These are phyloP conservation scores for Porites evermanni DNA, from an alignment of 92 coral and sea anemone genomes.

Conservation along the genomic window DNA sequence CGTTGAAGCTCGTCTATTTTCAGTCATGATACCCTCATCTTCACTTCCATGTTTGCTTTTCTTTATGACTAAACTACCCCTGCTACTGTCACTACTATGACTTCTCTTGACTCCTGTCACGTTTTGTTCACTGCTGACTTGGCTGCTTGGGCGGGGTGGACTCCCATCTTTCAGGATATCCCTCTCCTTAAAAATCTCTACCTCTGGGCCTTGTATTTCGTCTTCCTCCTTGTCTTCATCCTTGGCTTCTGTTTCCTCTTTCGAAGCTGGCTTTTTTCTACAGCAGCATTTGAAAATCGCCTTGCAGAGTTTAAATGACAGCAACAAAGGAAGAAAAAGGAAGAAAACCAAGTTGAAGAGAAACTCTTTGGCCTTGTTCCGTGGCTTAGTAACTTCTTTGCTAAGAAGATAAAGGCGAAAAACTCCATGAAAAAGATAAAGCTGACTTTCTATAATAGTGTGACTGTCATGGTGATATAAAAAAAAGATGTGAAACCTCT, in stretches of 20 bases:
- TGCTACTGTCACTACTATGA: conserved; percentile 16
- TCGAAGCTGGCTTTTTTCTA: not conserved
- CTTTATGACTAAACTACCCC: conserved; percentile 3
- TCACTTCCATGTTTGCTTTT: conserved; percentile 20
- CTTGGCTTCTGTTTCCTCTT: not conserved
- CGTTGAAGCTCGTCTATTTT: not conserved
- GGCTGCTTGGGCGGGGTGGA: not conserved
- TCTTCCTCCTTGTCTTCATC: not conserved
- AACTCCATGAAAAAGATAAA: no score
- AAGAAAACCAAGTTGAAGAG: conserved; percentile 87
- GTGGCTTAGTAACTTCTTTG: conserved; percentile 81
- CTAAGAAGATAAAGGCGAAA: conserved; percentile 48
- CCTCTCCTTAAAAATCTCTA: conserved; percentile 11
- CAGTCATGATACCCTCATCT: not conserved
- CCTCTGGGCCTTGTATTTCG: conserved; percentile 5
- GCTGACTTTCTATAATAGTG: no score
- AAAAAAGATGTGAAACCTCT: no score
- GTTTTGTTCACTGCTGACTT: conserved; percentile 4
- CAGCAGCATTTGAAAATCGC: conserved; percentile 16
- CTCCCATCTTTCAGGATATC: conserved; percentile 14
- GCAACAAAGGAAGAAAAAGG: conserved; percentile 70
- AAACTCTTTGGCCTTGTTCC: conserved; percentile 85
- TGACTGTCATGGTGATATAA: no score
- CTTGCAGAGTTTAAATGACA: conserved; percentile 23
- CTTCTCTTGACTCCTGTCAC: not conserved